Evolutionary conservation across 53 echinoderm and acorn worm genomes (phyloP), one percentile per base, ranked within the genome.

Genomic region (Glandiceps talaboti): DNA sequence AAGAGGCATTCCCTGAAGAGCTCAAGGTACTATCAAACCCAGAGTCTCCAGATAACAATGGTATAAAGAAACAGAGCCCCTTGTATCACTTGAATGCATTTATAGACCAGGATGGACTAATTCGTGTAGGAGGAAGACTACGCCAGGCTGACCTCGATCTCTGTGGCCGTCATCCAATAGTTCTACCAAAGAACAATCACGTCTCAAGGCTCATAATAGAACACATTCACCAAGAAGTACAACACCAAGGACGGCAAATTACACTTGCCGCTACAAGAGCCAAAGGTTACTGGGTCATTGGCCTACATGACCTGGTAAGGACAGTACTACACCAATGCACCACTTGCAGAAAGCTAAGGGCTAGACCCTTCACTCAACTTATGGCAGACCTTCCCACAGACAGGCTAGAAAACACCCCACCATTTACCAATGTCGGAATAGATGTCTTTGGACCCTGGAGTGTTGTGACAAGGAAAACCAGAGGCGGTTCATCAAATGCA

Each of bases 41-140:
- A 45, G 20, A 45, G 64, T 45, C 64, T 12, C 6, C 64, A 45
- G 64, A 20, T 20, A 45, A 6, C 20, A 20, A 45, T 20, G 20
- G 20, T 20, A 45, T 12, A 6, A 45, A 45, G 20, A 6, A 6
- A 45, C 64, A 26, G 79, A 32, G 1, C 79, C 79, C 32, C 81
- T 81, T 25, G 28, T 12, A 30, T 0, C 76, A 84, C 25, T 26
- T 86, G 31, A 84, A 27, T 73, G 83, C 86, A 0, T 86, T 86
- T 79, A 76, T 86, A 20, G 86, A 86, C 31, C 45, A 81, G 26
- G 81, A 86, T n/a, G 76, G 86, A 25, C 28, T 86, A 30, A 32
- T 90, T 30, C 31, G 86, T 30, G 85, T 85, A 33, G 82, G 85
- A 30, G 85, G 85, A 6, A 80, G 89, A 30, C 81, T 85, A 31